Conservation (phyloP, 2,797 vertebrate species). For the Phylloscopus collybita region DNA sequence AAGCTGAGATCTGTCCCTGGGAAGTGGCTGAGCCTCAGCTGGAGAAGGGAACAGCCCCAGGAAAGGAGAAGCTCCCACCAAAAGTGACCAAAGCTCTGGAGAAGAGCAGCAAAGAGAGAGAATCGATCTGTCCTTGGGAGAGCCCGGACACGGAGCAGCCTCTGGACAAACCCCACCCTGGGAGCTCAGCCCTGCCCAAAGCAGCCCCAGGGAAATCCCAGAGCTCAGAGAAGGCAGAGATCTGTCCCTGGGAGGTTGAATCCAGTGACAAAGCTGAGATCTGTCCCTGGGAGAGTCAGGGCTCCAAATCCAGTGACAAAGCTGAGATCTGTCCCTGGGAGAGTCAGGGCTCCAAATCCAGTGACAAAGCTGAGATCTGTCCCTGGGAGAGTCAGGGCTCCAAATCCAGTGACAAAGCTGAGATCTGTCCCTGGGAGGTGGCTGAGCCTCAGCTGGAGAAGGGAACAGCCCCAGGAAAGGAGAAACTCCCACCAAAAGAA, state of each 20-base stretch:
- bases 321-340: neutral
- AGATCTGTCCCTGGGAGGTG: neutral
- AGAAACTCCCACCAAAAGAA: neutral
- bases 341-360: too few species aligned
- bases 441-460: neutral
- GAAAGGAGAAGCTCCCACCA: neutral
- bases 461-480: neutral
- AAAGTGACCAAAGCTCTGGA: neutral
- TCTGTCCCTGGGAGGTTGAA: too few species aligned
- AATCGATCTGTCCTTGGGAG: neutral
- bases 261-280: too few species aligned
- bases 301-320: neutral
- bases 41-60: neutral
- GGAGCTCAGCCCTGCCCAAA: too few species aligned
- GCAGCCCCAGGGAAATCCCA: too few species aligned
- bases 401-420: neutral
- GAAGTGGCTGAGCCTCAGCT: neutral
- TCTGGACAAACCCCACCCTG: too few species aligned
- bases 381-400: neutral
- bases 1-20: neutral
- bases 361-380: accelerated
- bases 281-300: neutral
- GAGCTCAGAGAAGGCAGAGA: too few species aligned
- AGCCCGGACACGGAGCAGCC: too few species aligned
- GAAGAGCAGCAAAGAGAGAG: neutral